Evolutionary conservation across 2,113 vertebrate species (phyloP), one percentile per base, ranked within the genome.

Genomic region (Bungarus multicinctus): DNA sequence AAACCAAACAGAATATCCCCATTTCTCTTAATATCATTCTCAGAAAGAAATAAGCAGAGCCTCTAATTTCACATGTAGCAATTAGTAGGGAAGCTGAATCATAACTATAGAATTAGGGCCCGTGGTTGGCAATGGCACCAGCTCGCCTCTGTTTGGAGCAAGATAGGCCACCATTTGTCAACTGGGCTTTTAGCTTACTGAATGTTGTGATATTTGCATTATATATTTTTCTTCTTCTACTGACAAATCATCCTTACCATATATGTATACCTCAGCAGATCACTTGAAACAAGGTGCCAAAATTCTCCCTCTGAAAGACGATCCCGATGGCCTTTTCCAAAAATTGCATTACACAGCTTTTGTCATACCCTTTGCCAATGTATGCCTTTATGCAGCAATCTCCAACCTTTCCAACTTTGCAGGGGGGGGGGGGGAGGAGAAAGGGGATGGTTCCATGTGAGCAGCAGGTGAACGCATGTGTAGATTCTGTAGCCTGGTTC

Each of bases 1-100:
- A 96, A 95, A 94, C 95, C 96, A 90, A 89, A 91, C 20, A 93
- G 88, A 93, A 94, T 91, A 60, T 22, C 90, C 90, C 91, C 69
- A 20, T 95, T 57, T 23, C 90, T 18, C 22, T 85, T 57, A 92
- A 95, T 88, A 3, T 34, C 88, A 90, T 4, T 34, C 89, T 22
- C 52, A 3, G 57, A 93, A 91, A 47, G 54, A 96, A 95, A 95
- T 8, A 89, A 96, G 93, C 94, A 64, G 27, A 85, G 81, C 93
- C 88, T 16, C n/a, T 87, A 91, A 93, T 92, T 34, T 92, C 88
- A 58, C 93, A 92, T 50, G 0, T 87, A 64, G 39, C 81, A 60
- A 92, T 94, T 94, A 94, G 58, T 5, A 11, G 18, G 0, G 93
- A 87, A 92, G 90, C 81, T 91, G 96, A 94, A 94, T 93, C 0